These are phyloP conservation scores for Apodemia zela DNA, from an alignment of 2,888 invertebrate genomes.

Conservation along the genomic window DNA sequence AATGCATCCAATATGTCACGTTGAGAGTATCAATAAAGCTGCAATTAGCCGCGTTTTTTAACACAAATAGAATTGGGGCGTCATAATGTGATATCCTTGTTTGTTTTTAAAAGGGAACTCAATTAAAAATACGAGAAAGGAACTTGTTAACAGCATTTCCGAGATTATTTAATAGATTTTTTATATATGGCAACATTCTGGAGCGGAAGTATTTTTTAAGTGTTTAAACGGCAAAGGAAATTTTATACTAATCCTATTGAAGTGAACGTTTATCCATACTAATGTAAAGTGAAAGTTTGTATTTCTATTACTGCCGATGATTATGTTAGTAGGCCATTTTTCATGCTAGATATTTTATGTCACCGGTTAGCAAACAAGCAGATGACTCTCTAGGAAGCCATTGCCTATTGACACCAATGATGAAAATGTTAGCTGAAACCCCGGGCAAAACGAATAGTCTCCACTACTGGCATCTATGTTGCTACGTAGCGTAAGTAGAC, in stretches of 20 bases:
- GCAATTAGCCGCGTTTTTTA: constrained; percentile 46
- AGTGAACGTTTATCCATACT: background rate
- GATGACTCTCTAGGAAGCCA: too few species aligned
- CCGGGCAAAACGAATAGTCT: too few species aligned
- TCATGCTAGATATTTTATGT: too few species aligned
- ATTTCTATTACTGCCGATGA: background rate
- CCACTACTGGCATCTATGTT: too few species aligned
- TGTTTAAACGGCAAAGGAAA: background rate
- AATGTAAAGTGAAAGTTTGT: background rate
- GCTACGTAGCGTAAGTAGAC: too few species aligned
- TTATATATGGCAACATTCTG: constrained; percentile 11
- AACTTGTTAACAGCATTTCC: constrained; percentile 32
- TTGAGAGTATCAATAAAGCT: constrained; percentile 51
- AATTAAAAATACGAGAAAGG: constrained; percentile 38
- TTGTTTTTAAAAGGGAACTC: constrained; percentile 41
- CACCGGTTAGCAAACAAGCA: too few species aligned
- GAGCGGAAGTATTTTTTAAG: constrained; percentile 5
- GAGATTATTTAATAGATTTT: constrained; percentile 25
- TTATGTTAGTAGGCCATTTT: background rate
- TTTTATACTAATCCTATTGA: background rate
- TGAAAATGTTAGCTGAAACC: too few species aligned
- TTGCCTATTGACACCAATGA: too few species aligned
- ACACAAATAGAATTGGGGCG: constrained; percentile 39
- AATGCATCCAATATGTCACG: constrained; percentile 49
- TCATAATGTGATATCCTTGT: constrained; percentile 50